A percentile compares a stretch with the other conserved stretches of the same genome.
These are phyloP conservation scores for Eubasilissa splendida DNA, from an alignment of 2,888 invertebrate genomes.

Conservation along the genomic window DNA sequence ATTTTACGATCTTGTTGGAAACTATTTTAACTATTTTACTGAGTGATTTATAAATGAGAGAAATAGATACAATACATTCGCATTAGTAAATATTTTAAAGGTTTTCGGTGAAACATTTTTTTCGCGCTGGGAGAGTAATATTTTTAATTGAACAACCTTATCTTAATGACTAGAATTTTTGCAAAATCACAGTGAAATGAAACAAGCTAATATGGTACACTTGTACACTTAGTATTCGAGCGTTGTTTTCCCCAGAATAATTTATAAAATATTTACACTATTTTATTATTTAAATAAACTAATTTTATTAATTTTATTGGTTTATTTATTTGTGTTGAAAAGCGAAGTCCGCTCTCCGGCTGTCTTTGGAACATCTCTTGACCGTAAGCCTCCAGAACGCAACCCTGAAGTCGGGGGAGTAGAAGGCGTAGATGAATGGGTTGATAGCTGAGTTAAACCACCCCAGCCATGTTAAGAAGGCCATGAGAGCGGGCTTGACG, in stretches of 20 bases:
- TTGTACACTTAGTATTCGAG: conserved; percentile 24
- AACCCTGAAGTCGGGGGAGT: conserved; percentile 88
- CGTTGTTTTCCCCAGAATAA: conserved; percentile 39
- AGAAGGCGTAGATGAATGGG: conserved; percentile 93
- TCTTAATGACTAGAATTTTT: background rate
- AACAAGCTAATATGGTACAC: conserved; percentile 12
- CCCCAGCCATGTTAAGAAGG: conserved; percentile 88
- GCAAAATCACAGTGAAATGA: background rate
- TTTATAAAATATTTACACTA: conserved; percentile 1
- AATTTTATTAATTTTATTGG: no score
- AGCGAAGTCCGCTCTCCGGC: conserved; percentile 60
- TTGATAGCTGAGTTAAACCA: conserved; percentile 94
- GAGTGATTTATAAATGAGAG: no score
- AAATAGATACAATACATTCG: no score
- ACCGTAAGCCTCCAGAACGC: conserved; percentile 90
- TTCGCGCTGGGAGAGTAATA: background rate
- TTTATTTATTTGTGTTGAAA: conserved; percentile 52
- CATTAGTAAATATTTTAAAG: no score
- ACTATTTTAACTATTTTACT: no score
- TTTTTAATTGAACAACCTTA: background rate
- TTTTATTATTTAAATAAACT: background rate
- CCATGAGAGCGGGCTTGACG: conserved; percentile 78
- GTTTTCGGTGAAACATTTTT: background rate
- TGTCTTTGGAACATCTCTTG: conserved; percentile 75
- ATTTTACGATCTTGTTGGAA: no score